Base-by-base conservation (phyloP, 2,888 invertebrate species). In the Tigriopus californicus region DNA sequence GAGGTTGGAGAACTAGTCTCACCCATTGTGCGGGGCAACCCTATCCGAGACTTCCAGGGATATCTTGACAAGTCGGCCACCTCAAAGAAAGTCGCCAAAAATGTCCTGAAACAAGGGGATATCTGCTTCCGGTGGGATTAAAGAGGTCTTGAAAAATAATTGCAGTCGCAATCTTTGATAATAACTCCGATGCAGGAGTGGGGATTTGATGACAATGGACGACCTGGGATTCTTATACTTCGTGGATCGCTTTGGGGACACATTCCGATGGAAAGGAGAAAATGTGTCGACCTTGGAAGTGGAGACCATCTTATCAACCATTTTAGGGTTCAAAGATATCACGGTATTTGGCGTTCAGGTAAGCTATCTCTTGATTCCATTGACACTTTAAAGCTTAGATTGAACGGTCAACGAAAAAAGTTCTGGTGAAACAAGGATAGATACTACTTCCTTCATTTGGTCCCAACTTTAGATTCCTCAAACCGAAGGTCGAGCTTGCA, bases 281-380 rank as follows among this genome's bases (percentile, higher is more conserved):
- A 99, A 98, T 72, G 95, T 98, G 2, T 92, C 92, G 47, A 98
- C 98, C 6, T 85, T 89, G 1, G 98, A 98, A 74, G 86, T 98
- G 11, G 97, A 98, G 73, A 88, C 83, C 3, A 82, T 33, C 33
- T 8, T 33, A 5, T 33, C 33, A 33, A 8, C 33, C 33, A 33
- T 33, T 25, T 20, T 53, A 41, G 15, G 24, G 49, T n/a, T 41
- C 60, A n/a, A 51, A 60, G 24, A 60, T 41, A 41, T 51, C 4
- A 41, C 41, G 13, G 58, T 60, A n/a, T 53, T 46, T 13, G 60
- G 60, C 40, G 60, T 55, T 18, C 46, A 55, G 13, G 42, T 42
- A 24, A 33, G 33, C 12, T 25, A 13, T 18, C 8, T 33, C 33
- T 33, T 33, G 3, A 8, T 33, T n/a, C n/a, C n/a, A n/a, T n/a